phyloP scores from a whole-genome alignment of 2,888 invertebrate genomes.

The Eueremaeus valkanovi region DNA sequence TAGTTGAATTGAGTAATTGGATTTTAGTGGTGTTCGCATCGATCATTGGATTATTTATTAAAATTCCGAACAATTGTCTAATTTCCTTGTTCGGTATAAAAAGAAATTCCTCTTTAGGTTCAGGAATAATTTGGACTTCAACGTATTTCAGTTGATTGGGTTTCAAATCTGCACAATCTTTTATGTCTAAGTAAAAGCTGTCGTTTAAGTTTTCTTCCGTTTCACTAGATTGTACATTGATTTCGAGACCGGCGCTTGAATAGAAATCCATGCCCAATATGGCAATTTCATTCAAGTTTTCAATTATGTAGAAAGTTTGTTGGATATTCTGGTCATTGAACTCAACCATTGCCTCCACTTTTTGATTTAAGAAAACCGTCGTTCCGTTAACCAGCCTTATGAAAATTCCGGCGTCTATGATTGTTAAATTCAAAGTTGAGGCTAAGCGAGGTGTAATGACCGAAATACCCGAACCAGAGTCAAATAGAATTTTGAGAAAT shows the following conservation, averaged over 20 bases:
- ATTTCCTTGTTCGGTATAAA: too few species aligned
- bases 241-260: too few species aligned
- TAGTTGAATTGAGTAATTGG: too few species aligned
- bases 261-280: not conserved
- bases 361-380: not conserved
- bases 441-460: too few species aligned
- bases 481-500: not conserved
- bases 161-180: too few species aligned
- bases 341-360: not conserved
- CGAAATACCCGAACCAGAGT: not conserved
- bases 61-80: too few species aligned
- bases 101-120: too few species aligned
- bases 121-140: too few species aligned
- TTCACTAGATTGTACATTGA: not conserved
- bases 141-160: too few species aligned
- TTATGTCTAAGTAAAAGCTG: not conserved
- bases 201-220: not conserved
- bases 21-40: too few species aligned
- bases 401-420: not conserved
- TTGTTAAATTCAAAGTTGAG: not conserved
- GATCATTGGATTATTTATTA: too few species aligned
- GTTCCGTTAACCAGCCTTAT: not conserved
- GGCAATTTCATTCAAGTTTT: not conserved
- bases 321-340: not conserved
- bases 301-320: not conserved